Evolutionary conservation across 2,888 invertebrate species (phyloP).

Genomic region (Synergus umbraculus): DNA sequence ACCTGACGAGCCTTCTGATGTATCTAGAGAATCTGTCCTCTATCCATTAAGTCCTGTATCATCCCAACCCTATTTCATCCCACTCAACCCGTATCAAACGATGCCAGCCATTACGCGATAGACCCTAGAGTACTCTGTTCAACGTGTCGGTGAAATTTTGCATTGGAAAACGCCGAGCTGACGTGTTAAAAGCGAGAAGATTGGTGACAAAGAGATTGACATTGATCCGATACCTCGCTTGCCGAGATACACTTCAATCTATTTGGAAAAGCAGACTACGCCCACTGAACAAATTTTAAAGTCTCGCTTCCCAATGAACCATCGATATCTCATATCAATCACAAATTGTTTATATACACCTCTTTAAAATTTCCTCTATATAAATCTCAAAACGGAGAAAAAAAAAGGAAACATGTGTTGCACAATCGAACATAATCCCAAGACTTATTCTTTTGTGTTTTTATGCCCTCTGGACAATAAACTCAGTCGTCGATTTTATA

Average conservation of each 20-base stretch:
- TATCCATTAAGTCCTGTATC: slow-evolving; percentile 71
- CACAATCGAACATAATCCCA: background rate
- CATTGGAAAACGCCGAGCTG: slow-evolving; percentile 26
- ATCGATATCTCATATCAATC: background rate
- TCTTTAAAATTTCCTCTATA: too few relatives aligned
- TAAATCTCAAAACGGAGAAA: too few relatives aligned
- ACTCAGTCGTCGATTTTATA: background rate
- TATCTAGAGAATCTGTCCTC: slow-evolving; percentile 72
- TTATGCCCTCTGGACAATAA: background rate
- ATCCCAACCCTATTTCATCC: slow-evolving; percentile 58
- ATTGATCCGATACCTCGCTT: slow-evolving; percentile 25
- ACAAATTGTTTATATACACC: too few relatives aligned
- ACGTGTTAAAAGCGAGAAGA: slow-evolving; percentile 36
- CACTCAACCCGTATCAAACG: slow-evolving; percentile 62
- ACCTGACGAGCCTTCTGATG: slow-evolving; percentile 68
- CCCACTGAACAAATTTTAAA: slow-evolving; percentile 8
- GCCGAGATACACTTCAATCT: slow-evolving; percentile 20
- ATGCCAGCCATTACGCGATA: slow-evolving; percentile 49
- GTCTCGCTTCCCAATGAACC: background rate
- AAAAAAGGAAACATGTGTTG: too few relatives aligned
- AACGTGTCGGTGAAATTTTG: slow-evolving; percentile 31
- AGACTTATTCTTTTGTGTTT: background rate
- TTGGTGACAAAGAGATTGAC: slow-evolving; percentile 35
- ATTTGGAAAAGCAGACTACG: slow-evolving; percentile 1
- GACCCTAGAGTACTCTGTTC: slow-evolving; percentile 43